Percentiles rank a stretch among this genome's conserved stretches.
These are phyloP conservation scores for Ophion slaviceki DNA, from an alignment of 2,888 invertebrate species.

Conservation along the genomic window DNA sequence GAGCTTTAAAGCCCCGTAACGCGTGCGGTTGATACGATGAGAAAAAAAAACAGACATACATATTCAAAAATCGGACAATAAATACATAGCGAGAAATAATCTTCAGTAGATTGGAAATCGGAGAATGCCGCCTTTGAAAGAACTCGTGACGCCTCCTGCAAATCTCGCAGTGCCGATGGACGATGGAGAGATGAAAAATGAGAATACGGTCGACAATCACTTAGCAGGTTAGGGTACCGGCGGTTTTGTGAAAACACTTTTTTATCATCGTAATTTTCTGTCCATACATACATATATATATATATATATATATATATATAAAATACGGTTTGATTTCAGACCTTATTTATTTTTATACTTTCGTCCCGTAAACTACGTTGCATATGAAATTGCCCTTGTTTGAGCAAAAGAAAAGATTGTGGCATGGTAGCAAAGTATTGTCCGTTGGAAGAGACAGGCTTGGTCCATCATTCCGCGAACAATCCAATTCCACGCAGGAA, in stretches of 20 bases:
- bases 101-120: background rate
- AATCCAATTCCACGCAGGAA: too few species aligned
- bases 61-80: background rate
- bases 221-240: conserved; percentile 63
- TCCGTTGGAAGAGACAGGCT: too few species aligned
- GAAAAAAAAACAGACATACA: background rate
- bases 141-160: background rate
- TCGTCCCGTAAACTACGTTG: too few species aligned
- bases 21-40: background rate
- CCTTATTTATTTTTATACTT: too few species aligned
- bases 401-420: background rate
- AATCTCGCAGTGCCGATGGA: conserved; percentile 10
- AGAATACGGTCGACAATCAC: conserved; percentile 44
- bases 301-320: too few species aligned
- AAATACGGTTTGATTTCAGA: too few species aligned
- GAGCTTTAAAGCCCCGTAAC: background rate
- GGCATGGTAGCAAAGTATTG: too few species aligned
- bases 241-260: conserved; percentile 12
- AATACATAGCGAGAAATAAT: too few species aligned
- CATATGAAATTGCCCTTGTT: too few species aligned
- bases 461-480: too few species aligned
- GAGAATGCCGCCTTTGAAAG: conserved; percentile 31
- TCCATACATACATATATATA: too few species aligned
- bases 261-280: too few species aligned
- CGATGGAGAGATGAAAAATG: conserved; percentile 37